Evolutionary conservation across 2,797 vertebrate species (phyloP).

Genomic region (Prunella strophiata): DNA sequence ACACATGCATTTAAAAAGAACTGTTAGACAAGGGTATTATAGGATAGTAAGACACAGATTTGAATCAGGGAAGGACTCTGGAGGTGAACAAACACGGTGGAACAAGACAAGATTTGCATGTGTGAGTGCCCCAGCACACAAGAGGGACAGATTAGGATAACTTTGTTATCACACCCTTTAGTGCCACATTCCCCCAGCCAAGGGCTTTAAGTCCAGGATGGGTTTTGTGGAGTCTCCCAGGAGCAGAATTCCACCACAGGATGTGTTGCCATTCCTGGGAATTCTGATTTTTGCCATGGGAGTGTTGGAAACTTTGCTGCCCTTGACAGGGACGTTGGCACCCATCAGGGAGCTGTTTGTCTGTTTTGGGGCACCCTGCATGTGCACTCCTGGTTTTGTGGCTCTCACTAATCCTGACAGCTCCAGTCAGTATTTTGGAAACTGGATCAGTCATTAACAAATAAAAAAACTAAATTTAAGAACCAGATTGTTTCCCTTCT

Average conservation of each 20-base stretch:
- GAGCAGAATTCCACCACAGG: not conserved
- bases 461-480: not conserved
- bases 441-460: not conserved
- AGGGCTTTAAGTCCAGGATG: not conserved
- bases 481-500: not conserved
- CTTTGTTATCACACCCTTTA: not conserved
- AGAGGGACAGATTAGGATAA: not conserved
- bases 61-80: slow-evolving; percentile 67
- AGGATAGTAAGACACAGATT: slow-evolving; percentile 90
- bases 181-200: not conserved
- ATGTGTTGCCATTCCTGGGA: no score
- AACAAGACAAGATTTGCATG: slow-evolving; percentile 52
- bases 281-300: not conserved
- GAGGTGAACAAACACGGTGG: slow-evolving; percentile 48
- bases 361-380: not conserved
- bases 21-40: slow-evolving; percentile 83
- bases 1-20: slow-evolving; percentile 79
- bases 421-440: not conserved
- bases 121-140: slow-evolving; percentile 33
- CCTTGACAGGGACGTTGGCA: accelerated
- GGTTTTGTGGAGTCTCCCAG: not conserved
- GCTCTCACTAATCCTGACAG: not conserved
- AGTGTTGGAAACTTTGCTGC: not conserved
- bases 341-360: not conserved
- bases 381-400: accelerated